A percentile compares a stretch with the other conserved stretches of the same genome.
Conservation (phyloP, 2,888 invertebrate species). For the Polydrusus pterygomalis region DNA sequence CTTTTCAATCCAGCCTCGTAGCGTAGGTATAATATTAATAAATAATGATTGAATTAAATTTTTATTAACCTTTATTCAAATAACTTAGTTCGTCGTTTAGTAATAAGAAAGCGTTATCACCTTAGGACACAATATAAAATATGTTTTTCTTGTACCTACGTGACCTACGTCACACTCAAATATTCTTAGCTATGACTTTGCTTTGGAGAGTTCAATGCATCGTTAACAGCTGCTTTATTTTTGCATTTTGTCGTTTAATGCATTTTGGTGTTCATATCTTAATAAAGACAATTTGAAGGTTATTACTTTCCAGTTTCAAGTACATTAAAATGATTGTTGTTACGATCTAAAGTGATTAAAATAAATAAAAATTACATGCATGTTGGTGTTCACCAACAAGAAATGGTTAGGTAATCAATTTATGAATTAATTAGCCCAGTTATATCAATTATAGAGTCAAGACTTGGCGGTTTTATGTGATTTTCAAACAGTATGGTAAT, state of each 20-base stretch:
- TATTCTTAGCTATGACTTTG: background rate
- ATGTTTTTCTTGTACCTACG: no score
- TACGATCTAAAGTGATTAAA: constrained; percentile 28
- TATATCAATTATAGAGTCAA: background rate
- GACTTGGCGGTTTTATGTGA: no score
- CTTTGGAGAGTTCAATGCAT: background rate
- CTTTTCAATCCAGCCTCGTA: no score
- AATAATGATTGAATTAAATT: no score
- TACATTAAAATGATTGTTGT: constrained; percentile 17
- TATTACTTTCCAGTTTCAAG: constrained; percentile 46
- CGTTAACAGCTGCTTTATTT: background rate
- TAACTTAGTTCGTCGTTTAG: no score
- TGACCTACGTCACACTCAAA: no score
- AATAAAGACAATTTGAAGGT: constrained; percentile 32
- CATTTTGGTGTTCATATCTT: constrained; percentile 7
- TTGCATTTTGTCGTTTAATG: constrained; percentile 3
- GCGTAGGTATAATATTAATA: no score
- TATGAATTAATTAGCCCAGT: constrained; percentile 3
- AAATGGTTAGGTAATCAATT: constrained; percentile 6
- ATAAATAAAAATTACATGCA: constrained; percentile 5
- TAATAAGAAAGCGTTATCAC: no score
- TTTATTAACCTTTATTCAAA: no score
- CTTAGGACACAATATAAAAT: no score
- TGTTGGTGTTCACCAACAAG: constrained; percentile 7
- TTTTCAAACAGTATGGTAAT: no score